phyloP scores from a whole-genome alignment of 2,797 vertebrate species.

The Pelodytes ibericus region DNA sequence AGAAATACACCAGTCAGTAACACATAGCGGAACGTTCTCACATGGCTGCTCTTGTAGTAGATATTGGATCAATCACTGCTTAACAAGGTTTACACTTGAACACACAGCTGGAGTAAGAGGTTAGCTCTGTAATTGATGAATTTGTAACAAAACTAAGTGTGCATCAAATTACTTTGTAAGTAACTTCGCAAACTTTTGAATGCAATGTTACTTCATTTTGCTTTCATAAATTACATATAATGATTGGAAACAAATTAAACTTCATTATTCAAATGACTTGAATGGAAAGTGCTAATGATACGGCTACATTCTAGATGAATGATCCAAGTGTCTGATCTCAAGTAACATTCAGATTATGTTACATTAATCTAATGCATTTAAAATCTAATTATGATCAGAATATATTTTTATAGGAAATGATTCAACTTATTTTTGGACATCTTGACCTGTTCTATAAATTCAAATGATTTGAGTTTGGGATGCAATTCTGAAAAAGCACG shows the following conservation, averaged over 20 bases:
- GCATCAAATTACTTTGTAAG: conserved; percentile 22
- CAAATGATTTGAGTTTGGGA: conserved; percentile 14
- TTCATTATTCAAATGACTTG: conserved; percentile 54
- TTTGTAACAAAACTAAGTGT: no score
- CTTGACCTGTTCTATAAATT: conserved; percentile 27
- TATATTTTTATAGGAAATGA: conserved; percentile 18
- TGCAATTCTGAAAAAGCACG: conserved; percentile 37
- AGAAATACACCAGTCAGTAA: no score
- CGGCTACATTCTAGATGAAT: conserved; percentile 38
- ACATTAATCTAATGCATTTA: conserved; percentile 27
- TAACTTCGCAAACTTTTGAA: conserved; percentile 50
- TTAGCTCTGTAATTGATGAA: no score
- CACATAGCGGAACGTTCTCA: no score
- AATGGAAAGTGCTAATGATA: conserved; percentile 48
- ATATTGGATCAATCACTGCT: no score
- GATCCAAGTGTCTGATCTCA: conserved; percentile 16
- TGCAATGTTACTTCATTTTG: conserved; percentile 19
- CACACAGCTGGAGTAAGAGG: no score
- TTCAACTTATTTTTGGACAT: conserved; percentile 26
- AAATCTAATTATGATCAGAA: conserved; percentile 21
- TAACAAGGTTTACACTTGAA: no score
- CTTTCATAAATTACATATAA: conserved; percentile 47
- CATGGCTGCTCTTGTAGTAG: no score
- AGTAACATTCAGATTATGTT: conserved; percentile 1
- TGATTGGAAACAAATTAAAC: conserved; percentile 50